A percentile compares a stretch with the other conserved stretches of the same genome.
phyloP scores from a whole-genome alignment of 2,113 vertebrate species.

The Tragulus kanchil region DNA sequence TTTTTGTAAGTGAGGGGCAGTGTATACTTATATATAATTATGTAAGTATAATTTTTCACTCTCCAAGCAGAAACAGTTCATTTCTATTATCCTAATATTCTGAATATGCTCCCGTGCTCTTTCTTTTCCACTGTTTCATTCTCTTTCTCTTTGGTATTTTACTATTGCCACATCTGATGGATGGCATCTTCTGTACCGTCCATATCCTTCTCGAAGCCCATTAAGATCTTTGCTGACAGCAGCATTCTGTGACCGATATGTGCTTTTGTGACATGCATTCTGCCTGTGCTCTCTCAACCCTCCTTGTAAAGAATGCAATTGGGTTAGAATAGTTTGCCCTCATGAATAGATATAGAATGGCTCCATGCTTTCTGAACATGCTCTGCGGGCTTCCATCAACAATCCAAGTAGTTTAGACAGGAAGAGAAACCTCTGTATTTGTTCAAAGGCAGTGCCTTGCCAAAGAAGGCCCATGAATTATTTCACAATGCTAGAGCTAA shows the following conservation, averaged over 20 bases:
- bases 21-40: background rate
- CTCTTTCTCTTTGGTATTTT: background rate
- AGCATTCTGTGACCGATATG: background rate
- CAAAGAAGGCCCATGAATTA: background rate
- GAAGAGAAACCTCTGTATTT: background rate
- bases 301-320: background rate
- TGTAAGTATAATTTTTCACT: background rate
- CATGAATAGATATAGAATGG: background rate
- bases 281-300: background rate
- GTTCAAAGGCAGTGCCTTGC: background rate
- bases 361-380: background rate
- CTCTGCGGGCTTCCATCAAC: background rate
- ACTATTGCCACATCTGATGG: background rate
- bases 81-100: background rate
- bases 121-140: background rate
- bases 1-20: background rate
- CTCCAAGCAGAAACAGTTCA: background rate
- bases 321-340: background rate
- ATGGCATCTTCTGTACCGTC: background rate
- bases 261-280: background rate
- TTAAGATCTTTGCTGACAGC: slow-evolving; percentile 1
- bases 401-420: background rate
- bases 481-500: background rate
- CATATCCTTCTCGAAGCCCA: background rate
- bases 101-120: background rate